Percentiles rank a stretch among this genome's conserved stretches.
These are phyloP conservation scores for Scaptomyza montana DNA, from an alignment of 1,140 invertebrate genomes.

Conservation along the genomic window DNA sequence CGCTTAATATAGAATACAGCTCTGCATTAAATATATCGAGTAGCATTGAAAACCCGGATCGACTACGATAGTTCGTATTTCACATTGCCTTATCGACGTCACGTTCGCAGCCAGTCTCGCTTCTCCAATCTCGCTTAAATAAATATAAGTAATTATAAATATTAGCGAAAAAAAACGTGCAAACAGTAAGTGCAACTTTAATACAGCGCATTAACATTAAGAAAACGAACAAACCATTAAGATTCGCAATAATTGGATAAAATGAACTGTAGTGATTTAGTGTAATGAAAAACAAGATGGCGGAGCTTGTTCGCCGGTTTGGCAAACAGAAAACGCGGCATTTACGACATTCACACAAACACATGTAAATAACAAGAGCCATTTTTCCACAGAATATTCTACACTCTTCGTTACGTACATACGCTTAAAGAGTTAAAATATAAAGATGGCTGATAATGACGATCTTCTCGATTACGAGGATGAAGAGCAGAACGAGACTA, in stretches of 20 bases:
- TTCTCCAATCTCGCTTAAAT: constrained; percentile 2
- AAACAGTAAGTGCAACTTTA: constrained; percentile 31
- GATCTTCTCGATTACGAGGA: constrained; percentile 98
- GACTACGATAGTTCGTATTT: constrained; percentile 2
- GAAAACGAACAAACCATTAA: not conserved
- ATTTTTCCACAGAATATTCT: constrained; percentile 31
- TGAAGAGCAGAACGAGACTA: constrained; percentile 94
- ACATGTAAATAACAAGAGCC: constrained; percentile 46
- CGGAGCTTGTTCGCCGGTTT: constrained; percentile 62
- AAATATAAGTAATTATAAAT: not conserved
- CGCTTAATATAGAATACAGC: constrained; percentile 7
- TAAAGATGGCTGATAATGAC: constrained; percentile 94
- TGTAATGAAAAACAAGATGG: constrained; percentile 69
- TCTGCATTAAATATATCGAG: constrained; percentile 10
- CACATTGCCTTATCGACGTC: constrained; percentile 15
- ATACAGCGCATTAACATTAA: not conserved
- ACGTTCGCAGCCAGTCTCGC: constrained; percentile 9
- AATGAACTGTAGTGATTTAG: constrained; percentile 18
- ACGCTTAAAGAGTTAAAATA: constrained; percentile 24
- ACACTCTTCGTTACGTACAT: not conserved
- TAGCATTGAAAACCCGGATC: constrained; percentile 11
- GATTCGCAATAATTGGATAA: constrained; percentile 43
- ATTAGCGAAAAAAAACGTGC: constrained; percentile 19
- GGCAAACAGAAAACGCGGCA: constrained; percentile 62
- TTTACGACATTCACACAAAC: constrained; percentile 46